phyloP scores from a whole-genome alignment of 2,797 vertebrate species.

The Gila robusta region DNA sequence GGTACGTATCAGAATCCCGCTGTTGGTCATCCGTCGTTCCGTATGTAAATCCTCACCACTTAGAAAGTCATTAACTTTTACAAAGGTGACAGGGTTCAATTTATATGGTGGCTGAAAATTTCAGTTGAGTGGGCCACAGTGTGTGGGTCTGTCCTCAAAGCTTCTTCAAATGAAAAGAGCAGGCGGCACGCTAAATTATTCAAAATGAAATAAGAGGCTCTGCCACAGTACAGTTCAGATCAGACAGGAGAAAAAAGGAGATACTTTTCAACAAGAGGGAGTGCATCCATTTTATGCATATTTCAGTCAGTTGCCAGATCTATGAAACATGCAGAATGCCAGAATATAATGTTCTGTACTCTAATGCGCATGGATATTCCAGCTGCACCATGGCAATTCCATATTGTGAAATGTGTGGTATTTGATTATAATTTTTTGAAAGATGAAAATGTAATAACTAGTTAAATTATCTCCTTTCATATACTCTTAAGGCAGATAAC shows the following conservation, averaged over 20 bases:
- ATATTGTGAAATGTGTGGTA: neutral
- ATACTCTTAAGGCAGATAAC: neutral
- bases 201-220: slow-evolving; percentile 64
- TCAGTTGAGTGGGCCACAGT: slow-evolving; percentile 56
- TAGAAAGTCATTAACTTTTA: slow-evolving; percentile 64
- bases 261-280: slow-evolving; percentile 60
- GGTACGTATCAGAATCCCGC: slow-evolving; percentile 64
- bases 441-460: neutral
- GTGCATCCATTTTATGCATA: slow-evolving; percentile 55
- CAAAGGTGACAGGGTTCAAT: slow-evolving; percentile 53
- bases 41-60: slow-evolving; percentile 66
- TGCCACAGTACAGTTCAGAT: slow-evolving; percentile 57
- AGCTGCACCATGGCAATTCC: neutral
- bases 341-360: slow-evolving; percentile 14
- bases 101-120: slow-evolving; percentile 49
- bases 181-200: slow-evolving; percentile 63
- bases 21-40: slow-evolving; percentile 72
- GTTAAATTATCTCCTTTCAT: neutral
- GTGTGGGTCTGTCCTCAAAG: slow-evolving; percentile 54
- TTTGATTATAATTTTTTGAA: neutral
- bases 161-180: slow-evolving; percentile 60
- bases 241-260: slow-evolving; percentile 55
- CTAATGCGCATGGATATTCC: slow-evolving; percentile 36
- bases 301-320: slow-evolving; percentile 50
- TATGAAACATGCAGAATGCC: slow-evolving; percentile 43